Evolutionary conservation across 2,888 invertebrate genomes (phyloP).

Genomic region (Agrochola litura): DNA sequence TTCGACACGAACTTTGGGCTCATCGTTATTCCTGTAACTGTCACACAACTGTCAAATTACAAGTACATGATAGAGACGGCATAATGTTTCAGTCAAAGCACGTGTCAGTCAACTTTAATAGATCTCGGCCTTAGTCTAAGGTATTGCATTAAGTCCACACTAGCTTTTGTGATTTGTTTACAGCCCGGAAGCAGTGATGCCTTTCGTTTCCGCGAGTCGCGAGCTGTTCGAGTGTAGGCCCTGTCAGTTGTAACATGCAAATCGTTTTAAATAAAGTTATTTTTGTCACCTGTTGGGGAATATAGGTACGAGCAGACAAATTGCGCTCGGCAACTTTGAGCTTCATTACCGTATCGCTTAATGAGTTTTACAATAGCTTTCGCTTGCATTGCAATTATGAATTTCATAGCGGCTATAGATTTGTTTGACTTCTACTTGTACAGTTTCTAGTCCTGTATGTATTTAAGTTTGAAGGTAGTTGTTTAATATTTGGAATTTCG

Average conservation of each 20-base stretch:
- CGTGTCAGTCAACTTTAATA: neutral
- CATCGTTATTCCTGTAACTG: neutral
- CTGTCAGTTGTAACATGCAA: slow-evolving; percentile 25
- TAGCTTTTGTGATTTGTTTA: slow-evolving; percentile 19
- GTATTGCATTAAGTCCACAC: neutral
- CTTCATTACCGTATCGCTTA: slow-evolving; percentile 34
- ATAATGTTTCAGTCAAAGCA: neutral
- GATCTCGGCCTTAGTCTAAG: neutral
- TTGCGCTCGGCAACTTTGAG: slow-evolving; percentile 13
- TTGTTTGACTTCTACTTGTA: neutral
- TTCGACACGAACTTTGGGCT: neutral
- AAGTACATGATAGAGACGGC: neutral
- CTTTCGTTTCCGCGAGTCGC: slow-evolving; percentile 3
- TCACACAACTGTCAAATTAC: neutral
- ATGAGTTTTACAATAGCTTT: slow-evolving; percentile 33
- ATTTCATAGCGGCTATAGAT: slow-evolving; percentile 5
- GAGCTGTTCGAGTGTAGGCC: neutral
- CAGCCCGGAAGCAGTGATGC: slow-evolving; percentile 1
- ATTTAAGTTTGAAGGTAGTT: neutral
- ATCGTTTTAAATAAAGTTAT: slow-evolving; percentile 13
- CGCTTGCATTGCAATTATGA: slow-evolving; percentile 13
- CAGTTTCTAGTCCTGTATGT: neutral
- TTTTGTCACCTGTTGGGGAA: slow-evolving; percentile 10
- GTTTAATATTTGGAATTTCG: slow-evolving; percentile 5
- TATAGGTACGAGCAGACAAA: slow-evolving; percentile 16